Percentiles rank a stretch among this genome's conserved stretches.
These are phyloP conservation scores for Nesidiocoris tenuis DNA, from an alignment of 2,888 invertebrate species.

Conservation along the genomic window DNA sequence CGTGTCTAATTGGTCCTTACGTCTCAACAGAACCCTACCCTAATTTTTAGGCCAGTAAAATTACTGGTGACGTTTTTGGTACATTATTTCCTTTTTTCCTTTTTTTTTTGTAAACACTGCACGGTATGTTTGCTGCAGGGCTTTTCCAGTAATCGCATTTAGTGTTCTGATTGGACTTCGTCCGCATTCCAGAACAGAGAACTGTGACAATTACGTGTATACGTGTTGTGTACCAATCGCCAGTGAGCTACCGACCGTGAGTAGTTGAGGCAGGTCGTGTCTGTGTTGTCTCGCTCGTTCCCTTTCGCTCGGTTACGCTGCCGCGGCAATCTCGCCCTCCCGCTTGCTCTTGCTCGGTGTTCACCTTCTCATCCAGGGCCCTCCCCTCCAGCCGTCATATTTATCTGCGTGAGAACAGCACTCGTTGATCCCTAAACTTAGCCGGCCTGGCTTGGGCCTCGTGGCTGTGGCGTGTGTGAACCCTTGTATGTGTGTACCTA, in stretches of 20 bases:
- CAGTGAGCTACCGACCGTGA: not conserved
- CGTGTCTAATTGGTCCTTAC: too few species aligned
- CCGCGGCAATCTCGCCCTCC: not conserved
- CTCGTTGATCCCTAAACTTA: not conserved
- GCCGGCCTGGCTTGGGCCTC: not conserved
- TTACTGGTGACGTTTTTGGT: too few species aligned
- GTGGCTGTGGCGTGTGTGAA: not conserved
- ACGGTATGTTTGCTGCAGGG: too few species aligned
- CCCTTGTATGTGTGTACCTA: too few species aligned
- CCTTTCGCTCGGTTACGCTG: not conserved
- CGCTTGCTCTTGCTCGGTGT: not conserved
- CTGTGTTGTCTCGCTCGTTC: constrained; percentile 1
- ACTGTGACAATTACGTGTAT: not conserved
- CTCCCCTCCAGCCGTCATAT: not conserved
- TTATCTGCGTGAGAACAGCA: not conserved
- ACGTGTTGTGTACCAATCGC: not conserved
- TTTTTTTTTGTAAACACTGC: too few species aligned
- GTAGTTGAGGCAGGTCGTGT: constrained; percentile 22
- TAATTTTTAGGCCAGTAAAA: too few species aligned
- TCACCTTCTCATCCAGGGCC: not conserved
- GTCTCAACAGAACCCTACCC: too few species aligned
- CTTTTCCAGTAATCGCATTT: too few species aligned
- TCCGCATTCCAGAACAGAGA: too few species aligned
- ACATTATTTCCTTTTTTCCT: too few species aligned
- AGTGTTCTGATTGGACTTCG: too few species aligned